Conservation (phyloP, 2,888 invertebrate species). For the Diadegma fenestrale region DNA sequence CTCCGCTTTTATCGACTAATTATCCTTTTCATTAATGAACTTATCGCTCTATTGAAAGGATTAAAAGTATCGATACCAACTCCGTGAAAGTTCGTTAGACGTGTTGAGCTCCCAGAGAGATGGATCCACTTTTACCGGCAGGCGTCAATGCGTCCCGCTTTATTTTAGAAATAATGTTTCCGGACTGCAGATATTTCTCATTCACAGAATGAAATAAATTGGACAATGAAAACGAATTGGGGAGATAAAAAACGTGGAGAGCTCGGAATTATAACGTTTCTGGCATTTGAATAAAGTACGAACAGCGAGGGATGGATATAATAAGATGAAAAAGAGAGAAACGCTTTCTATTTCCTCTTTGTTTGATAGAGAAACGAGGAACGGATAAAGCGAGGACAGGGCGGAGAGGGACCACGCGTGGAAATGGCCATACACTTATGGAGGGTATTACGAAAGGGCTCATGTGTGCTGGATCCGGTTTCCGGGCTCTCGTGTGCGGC, state of each 20-base stretch:
- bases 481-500: slow-evolving; percentile 44
- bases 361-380: neutral
- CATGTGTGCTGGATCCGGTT: slow-evolving; percentile 20
- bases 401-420: slow-evolving; percentile 44
- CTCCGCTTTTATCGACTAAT: neutral
- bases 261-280: neutral
- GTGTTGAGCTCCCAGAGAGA: neutral
- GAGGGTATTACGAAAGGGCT: slow-evolving; percentile 33
- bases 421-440: slow-evolving; percentile 38
- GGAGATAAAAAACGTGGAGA: too few species aligned
- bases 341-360: neutral
- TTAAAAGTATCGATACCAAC: neutral
- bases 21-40: neutral
- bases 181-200: neutral
- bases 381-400: slow-evolving; percentile 6
- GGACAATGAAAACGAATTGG: neutral
- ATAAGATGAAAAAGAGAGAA: neutral
- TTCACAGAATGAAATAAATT: neutral
- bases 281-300: neutral
- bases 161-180: neutral
- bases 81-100: neutral
- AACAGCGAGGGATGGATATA: neutral
- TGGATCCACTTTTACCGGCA: neutral
- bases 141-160: neutral
- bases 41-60: neutral